Evolutionary conservation across 2,113 vertebrate species (phyloP).

Genomic region (Mormoops blainvillei): DNA sequence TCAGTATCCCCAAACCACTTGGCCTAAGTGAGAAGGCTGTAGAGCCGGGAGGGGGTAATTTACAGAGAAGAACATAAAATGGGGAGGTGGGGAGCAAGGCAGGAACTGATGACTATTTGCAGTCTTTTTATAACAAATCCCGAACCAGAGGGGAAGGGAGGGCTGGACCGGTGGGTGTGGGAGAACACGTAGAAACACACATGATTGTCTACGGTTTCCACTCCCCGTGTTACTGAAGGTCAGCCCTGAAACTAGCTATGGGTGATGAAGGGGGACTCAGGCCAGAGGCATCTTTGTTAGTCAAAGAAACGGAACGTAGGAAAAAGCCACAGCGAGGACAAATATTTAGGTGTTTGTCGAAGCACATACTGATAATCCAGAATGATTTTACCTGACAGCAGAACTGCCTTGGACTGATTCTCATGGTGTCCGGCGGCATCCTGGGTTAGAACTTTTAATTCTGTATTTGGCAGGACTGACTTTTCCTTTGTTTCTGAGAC

Average conservation of each 20-base stretch:
- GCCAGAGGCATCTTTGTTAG: neutral
- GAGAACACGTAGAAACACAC: neutral
- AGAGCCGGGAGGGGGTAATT: fast-evolving
- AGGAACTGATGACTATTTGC: neutral
- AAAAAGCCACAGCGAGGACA: neutral
- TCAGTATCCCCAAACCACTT: no score
- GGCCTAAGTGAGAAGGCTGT: neutral
- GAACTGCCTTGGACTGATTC: slow-evolving; percentile 43
- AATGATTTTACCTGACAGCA: slow-evolving; percentile 46
- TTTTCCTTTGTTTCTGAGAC: neutral
- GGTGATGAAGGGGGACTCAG: neutral
- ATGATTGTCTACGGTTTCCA: no score
- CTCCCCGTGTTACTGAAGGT: neutral
- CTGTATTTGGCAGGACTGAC: neutral
- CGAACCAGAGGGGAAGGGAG: neutral
- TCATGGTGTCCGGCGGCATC: slow-evolving; percentile 60
- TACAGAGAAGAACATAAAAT: neutral
- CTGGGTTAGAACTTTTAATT: slow-evolving; percentile 18
- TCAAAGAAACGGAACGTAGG: neutral
- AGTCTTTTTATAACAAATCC: neutral
- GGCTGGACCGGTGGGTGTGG: neutral
- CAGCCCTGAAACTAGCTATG: neutral
- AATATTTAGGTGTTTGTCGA: slow-evolving; percentile 51
- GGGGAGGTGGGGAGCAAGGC: neutral
- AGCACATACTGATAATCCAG: slow-evolving; percentile 49